Percentiles rank a stretch among this genome's conserved stretches.
phyloP scores from a whole-genome alignment of 2,797 vertebrate genomes.

The Champsocephalus gunnari region DNA sequence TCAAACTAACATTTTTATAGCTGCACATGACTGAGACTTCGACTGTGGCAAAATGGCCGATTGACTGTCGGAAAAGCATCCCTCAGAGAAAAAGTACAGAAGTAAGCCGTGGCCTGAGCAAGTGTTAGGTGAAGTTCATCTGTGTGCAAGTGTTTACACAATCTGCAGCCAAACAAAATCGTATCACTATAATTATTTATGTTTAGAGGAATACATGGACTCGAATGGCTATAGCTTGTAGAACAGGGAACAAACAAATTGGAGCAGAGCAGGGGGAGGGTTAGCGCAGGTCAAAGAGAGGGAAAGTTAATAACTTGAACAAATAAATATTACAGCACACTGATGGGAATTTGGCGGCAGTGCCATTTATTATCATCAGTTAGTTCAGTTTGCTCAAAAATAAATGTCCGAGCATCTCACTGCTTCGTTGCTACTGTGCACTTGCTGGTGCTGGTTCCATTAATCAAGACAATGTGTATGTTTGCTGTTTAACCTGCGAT shows the following conservation, averaged over 20 bases:
- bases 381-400: slow-evolving; percentile 44
- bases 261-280: slow-evolving; percentile 63
- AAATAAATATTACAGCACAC: slow-evolving; percentile 78
- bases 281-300: slow-evolving; percentile 74
- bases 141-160: slow-evolving; percentile 76
- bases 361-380: slow-evolving; percentile 65
- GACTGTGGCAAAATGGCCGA: slow-evolving; percentile 12
- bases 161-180: slow-evolving; percentile 77
- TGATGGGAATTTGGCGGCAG: slow-evolving; percentile 82
- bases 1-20: not conserved
- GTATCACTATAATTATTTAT: slow-evolving; percentile 81
- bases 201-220: slow-evolving; percentile 75
- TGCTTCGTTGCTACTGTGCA: slow-evolving; percentile 64
- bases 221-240: slow-evolving; percentile 81
- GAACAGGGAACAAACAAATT: slow-evolving; percentile 76
- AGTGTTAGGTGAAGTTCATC: slow-evolving; percentile 80
- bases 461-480: slow-evolving; percentile 66
- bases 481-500: slow-evolving; percentile 74
- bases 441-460: slow-evolving; percentile 68
- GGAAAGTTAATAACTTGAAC: slow-evolving; percentile 86
- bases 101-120: slow-evolving; percentile 68
- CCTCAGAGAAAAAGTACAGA: slow-evolving; percentile 47
- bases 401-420: slow-evolving; percentile 24
- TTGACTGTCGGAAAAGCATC: slow-evolving; percentile 15
- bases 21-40: not conserved